Evolutionary conservation across 2,888 invertebrate genomes (phyloP).

Genomic region (Meliscaeva auricollis): DNA sequence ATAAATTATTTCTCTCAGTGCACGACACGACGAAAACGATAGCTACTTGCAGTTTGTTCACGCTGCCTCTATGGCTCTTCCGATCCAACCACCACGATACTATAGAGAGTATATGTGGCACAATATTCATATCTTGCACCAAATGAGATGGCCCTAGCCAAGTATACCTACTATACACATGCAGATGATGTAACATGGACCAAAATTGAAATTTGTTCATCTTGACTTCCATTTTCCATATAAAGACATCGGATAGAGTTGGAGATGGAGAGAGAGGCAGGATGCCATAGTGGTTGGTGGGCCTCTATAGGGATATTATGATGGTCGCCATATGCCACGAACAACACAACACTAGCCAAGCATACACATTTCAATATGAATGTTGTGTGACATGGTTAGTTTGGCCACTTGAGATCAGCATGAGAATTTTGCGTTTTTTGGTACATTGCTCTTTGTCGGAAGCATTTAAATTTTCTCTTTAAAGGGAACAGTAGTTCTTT

Average conservation of each 20-base stretch:
- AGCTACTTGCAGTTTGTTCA: constrained; percentile 8
- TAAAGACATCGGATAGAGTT: not conserved
- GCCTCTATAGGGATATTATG: constrained; percentile 42
- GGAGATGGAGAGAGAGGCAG: not conserved
- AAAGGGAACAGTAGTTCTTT: constrained; percentile 4
- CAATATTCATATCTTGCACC: constrained; percentile 26
- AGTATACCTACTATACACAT: not conserved
- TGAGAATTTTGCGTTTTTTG: constrained; percentile 25
- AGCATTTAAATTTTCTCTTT: constrained; percentile 12
- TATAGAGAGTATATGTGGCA: not conserved
- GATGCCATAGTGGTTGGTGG: not conserved
- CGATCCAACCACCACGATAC: constrained; percentile 10
- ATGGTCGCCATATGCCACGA: constrained; percentile 53
- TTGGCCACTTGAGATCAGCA: constrained; percentile 62
- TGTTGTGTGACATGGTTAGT: constrained; percentile 55
- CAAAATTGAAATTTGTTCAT: constrained; percentile 60
- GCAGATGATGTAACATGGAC: constrained; percentile 44
- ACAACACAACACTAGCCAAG: not conserved
- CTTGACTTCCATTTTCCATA: constrained; percentile 28
- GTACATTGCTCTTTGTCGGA: constrained; percentile 59
- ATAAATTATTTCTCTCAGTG: no score
- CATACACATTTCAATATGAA: constrained; percentile 10
- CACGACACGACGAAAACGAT: not conserved
- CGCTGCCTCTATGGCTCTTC: constrained; percentile 2
- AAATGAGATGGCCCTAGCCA: not conserved